phyloP scores from a whole-genome alignment of 2,113 vertebrate genomes.

The Xerus inauris region DNA sequence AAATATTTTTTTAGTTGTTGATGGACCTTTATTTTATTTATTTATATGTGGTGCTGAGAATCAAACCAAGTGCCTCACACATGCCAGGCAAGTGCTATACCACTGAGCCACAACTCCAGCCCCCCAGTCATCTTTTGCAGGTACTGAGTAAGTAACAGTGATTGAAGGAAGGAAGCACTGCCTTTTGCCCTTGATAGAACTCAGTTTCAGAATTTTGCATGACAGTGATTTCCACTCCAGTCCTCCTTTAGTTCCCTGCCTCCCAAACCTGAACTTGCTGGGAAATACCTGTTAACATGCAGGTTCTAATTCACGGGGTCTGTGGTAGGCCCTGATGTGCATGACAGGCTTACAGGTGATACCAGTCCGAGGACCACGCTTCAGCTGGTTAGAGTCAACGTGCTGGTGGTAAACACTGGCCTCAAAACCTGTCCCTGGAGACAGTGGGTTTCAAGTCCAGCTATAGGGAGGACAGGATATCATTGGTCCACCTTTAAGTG shows the following conservation, averaged over 20 bases:
- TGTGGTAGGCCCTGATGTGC: not conserved
- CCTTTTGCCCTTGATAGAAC: not conserved
- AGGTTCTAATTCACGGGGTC: not conserved
- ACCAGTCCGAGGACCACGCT: not conserved
- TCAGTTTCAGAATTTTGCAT: not conserved
- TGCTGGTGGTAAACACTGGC: not conserved
- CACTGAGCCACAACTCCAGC: too few species aligned
- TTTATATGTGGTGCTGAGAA: too few species aligned
- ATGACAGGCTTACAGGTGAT: too few species aligned
- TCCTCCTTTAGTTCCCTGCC: not conserved
- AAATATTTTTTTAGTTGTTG: too few species aligned
- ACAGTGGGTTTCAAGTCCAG: rapidly evolving
- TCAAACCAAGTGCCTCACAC: too few species aligned
- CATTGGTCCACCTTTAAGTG: not conserved
- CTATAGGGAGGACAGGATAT: not conserved
- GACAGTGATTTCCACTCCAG: rapidly evolving
- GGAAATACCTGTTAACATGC: not conserved
- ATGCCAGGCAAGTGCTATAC: too few species aligned
- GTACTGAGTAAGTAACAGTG: not conserved
- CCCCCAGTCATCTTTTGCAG: not conserved
- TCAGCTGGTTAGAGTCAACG: not conserved
- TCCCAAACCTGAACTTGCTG: not conserved
- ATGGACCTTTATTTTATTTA: too few species aligned
- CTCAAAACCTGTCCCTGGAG: too few species aligned
- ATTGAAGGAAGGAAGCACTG: not conserved